A percentile compares a stretch with the other conserved stretches of the same genome.
phyloP scores from a whole-genome alignment of 1,140 invertebrate species.

The Caenorhabditis latens region DNA sequence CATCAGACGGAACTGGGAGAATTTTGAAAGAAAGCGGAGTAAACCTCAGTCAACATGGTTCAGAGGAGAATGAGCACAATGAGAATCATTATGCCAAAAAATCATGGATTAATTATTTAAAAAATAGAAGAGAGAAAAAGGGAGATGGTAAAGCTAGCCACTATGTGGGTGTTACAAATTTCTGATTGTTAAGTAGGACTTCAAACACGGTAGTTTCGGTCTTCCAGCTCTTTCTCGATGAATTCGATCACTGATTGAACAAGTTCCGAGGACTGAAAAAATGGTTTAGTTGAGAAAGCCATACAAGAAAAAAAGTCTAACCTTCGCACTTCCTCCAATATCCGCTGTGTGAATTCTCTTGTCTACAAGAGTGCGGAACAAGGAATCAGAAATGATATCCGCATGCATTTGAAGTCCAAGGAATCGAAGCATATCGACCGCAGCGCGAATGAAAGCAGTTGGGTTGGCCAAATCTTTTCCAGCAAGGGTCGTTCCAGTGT shows the following conservation, averaged over 20 bases:
- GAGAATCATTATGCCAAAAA: constrained; percentile 16
- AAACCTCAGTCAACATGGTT: constrained; percentile 7
- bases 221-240: constrained; percentile 53
- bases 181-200: background rate
- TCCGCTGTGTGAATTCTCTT: constrained; percentile 70
- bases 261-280: constrained; percentile 59
- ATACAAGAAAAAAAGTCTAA: background rate
- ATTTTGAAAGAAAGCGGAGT: background rate
- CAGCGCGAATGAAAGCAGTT: constrained; percentile 75
- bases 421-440: constrained; percentile 73
- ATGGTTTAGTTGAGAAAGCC: background rate
- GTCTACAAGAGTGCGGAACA: constrained; percentile 70
- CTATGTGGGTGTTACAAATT: background rate
- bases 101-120: constrained; percentile 27
- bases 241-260: constrained; percentile 46
- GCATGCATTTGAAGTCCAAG: constrained; percentile 70
- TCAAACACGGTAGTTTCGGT: constrained; percentile 51
- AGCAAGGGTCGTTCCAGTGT: constrained; percentile 91
- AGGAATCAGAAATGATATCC: constrained; percentile 70
- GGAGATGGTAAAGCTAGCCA: constrained; percentile 50
- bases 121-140: background rate
- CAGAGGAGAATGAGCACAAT: constrained; percentile 21
- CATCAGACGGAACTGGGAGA: background rate
- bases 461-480: constrained; percentile 97
- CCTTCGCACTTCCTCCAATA: constrained; percentile 67